These are phyloP conservation scores for Acanthosoma haemorrhoidale DNA, from an alignment of 2,888 invertebrate genomes.

Conservation along the genomic window DNA sequence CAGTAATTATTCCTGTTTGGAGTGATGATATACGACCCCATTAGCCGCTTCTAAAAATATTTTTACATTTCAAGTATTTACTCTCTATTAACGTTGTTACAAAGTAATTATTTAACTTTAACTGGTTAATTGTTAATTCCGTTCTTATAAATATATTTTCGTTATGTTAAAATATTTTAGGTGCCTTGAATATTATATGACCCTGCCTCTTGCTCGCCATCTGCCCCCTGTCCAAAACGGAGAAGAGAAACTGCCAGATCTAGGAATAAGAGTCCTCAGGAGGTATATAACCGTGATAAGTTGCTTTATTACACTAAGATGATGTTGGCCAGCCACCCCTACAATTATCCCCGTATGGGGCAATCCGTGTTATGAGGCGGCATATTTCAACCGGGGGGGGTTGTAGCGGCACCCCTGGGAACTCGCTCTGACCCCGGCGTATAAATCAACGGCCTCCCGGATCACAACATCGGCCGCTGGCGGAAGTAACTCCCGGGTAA, in stretches of 20 bases:
- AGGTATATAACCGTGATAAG: not conserved
- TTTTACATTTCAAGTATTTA: too few species aligned
- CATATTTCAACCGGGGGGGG: conserved; percentile 17
- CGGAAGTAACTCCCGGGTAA: conserved; percentile 1
- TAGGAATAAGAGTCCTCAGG: not conserved
- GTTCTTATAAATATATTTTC: too few species aligned
- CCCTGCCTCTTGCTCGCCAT: too few species aligned
- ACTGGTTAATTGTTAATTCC: too few species aligned
- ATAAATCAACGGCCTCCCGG: not conserved
- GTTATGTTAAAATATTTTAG: too few species aligned
- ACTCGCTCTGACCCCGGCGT: not conserved
- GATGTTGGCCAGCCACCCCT: not conserved
- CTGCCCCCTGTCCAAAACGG: not conserved
- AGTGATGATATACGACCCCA: too few species aligned
- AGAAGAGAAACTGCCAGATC: not conserved
- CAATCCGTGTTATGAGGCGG: conserved; percentile 20
- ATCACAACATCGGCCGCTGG: not conserved
- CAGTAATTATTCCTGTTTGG: too few species aligned
- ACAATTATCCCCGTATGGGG: conserved; percentile 18
- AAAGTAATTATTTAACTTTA: too few species aligned
- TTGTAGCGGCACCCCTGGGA: not conserved
- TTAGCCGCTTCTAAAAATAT: too few species aligned
- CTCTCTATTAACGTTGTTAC: too few species aligned
- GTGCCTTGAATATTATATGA: too few species aligned
- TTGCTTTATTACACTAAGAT: conserved; percentile 5